A percentile compares a stretch with the other conserved stretches of the same genome.
phyloP scores from a whole-genome alignment of 2,888 invertebrate genomes.

The Phyllotreta cruciferae region DNA sequence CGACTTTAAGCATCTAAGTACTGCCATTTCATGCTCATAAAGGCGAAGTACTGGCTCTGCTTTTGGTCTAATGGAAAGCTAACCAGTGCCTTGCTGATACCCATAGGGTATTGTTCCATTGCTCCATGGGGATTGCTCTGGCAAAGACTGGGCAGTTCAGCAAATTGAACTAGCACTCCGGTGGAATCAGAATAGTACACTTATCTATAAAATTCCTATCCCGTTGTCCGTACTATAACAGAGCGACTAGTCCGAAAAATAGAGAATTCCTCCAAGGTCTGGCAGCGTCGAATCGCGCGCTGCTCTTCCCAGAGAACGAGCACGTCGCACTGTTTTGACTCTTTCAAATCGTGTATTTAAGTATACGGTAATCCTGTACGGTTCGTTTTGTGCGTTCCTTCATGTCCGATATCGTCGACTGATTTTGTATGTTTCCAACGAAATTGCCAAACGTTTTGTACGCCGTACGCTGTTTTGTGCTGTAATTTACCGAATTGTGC shows the following conservation, averaged over 20 bases:
- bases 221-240: conserved; percentile 14
- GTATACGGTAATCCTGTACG: conserved; percentile 20
- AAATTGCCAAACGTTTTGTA: background rate
- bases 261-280: conserved; percentile 5
- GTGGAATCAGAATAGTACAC: background rate
- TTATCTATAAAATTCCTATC: too few species aligned
- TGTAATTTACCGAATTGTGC: conserved; percentile 6
- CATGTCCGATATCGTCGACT: background rate
- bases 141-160: background rate
- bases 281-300: conserved; percentile 28
- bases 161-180: background rate
- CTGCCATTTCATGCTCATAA: too few species aligned
- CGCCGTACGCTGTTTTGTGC: conserved; percentile 4
- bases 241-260: conserved; percentile 10
- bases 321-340: conserved; percentile 38
- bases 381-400: conserved; percentile 21
- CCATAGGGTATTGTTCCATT: too few species aligned
- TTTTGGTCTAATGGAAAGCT: too few species aligned
- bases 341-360: conserved; percentile 33
- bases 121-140: too few species aligned
- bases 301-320: conserved; percentile 32
- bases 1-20: too few species aligned
- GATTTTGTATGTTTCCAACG: conserved; percentile 1
- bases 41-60: too few species aligned
- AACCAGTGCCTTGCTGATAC: too few species aligned